phyloP scores from a whole-genome alignment of 2,113 vertebrate genomes.

The Entomyzon cyanotis region DNA sequence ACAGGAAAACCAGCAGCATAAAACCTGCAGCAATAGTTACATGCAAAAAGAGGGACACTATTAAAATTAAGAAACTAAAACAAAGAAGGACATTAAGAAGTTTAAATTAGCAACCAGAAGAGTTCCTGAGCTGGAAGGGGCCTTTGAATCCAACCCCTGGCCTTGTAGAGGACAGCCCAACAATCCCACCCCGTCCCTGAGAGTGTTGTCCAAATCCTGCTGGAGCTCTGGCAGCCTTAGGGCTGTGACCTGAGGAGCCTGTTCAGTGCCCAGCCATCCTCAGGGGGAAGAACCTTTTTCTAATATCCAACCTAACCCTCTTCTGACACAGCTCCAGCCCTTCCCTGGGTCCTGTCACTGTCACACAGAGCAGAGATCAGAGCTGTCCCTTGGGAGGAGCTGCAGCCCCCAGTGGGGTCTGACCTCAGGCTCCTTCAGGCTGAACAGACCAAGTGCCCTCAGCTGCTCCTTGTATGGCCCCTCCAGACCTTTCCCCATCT shows the following conservation, averaged over 20 bases:
- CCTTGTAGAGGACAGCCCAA: background rate
- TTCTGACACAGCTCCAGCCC: background rate
- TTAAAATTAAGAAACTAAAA: background rate
- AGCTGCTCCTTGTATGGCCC: accelerated
- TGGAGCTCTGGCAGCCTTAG: background rate
- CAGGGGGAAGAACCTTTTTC: background rate
- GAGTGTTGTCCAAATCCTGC: accelerated
- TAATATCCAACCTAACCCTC: accelerated
- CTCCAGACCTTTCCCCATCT: background rate
- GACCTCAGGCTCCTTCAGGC: background rate
- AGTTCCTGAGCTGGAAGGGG: background rate
- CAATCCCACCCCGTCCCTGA: background rate
- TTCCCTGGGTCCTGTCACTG: background rate
- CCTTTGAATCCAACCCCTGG: background rate
- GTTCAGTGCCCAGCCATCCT: background rate
- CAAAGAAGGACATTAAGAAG: background rate
- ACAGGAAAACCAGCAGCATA: background rate
- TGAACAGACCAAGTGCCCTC: background rate
- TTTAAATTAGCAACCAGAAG: background rate
- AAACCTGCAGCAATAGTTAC: background rate
- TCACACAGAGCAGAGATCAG: background rate
- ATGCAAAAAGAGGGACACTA: background rate
- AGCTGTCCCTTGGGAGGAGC: background rate
- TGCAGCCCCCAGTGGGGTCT: background rate
- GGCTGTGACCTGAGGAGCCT: background rate